phyloP scores from a whole-genome alignment of 2,888 invertebrate species.

The Carcina quercana region DNA sequence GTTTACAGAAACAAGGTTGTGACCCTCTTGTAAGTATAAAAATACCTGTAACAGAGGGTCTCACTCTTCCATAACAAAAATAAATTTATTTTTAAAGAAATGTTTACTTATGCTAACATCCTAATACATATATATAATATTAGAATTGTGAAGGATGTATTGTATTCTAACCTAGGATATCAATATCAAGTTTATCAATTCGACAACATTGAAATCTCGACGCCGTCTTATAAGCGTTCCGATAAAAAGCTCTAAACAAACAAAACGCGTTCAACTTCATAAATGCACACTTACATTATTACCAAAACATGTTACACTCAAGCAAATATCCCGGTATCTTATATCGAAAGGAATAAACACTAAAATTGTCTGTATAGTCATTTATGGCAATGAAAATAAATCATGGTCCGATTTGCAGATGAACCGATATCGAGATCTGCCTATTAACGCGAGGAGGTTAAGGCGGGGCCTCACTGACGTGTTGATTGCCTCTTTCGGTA shows the following conservation, averaged over 20 bases:
- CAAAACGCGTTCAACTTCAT: slow-evolving; percentile 38
- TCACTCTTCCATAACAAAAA: too few species aligned
- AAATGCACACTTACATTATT: slow-evolving; percentile 38
- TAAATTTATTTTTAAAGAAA: too few species aligned
- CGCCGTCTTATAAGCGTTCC: slow-evolving; percentile 12
- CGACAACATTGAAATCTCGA: slow-evolving; percentile 1
- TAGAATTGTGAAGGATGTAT: too few species aligned
- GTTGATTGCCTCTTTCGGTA: slow-evolving; percentile 61
- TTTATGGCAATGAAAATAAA: slow-evolving; percentile 12
- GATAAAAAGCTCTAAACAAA: slow-evolving; percentile 28
- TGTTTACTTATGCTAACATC: too few species aligned
- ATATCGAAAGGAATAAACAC: slow-evolving; percentile 12
- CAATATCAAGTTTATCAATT: too few species aligned
- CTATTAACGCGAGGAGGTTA: slow-evolving; percentile 58
- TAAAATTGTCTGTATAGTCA: slow-evolving; percentile 11
- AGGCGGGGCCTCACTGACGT: slow-evolving; percentile 60
- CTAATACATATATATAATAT: too few species aligned
- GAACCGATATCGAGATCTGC: slow-evolving; percentile 55
- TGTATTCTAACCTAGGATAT: too few species aligned
- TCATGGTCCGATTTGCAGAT: slow-evolving; percentile 40
- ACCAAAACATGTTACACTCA: slow-evolving; percentile 12
- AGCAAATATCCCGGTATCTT: slow-evolving; percentile 9
- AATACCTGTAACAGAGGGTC: too few species aligned
- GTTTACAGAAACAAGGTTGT: too few species aligned
- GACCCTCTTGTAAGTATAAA: too few species aligned